Evolutionary conservation across 2,888 invertebrate genomes (phyloP), one percentile per base, ranked within the genome.

Genomic region (Stenodema calcarata): DNA sequence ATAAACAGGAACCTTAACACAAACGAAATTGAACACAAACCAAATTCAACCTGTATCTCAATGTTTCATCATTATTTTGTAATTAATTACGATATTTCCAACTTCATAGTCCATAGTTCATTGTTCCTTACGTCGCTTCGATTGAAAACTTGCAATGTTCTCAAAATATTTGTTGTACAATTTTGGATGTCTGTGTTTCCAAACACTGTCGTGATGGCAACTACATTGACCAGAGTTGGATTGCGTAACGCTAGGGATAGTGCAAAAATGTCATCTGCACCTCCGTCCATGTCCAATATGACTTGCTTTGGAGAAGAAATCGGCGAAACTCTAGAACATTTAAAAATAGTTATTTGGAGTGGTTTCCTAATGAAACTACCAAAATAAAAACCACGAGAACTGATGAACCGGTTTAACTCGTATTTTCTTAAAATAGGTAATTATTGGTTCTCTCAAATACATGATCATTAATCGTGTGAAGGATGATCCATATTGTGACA

Each of bases 261-360:
- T 6, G 18, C 79, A 11, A 79, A 47, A 28, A 79, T 50, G 23
- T 79, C 79, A 23, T 79, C 79, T n/a, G 47, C 79, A 18, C 79
- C 79, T 23, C 79, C 79, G 11, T 79, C 79, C 11, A 50, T 28
- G 42, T 79, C 79, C 3, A 79, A 35, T 16, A 75, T 30, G 18
- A 62, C 18, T 27, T 18, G 62, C 1, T 27, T 62, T 27, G 27
- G 23, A 9, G 62, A 23, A 23, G 62, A 23, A 6, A 23, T 23
- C 23, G 27, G 11, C 62, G 23, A 0, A 23, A n/a, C 18, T 6
- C 62, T 62, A 12, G 62, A 62, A 62, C 47, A 14, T 47, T 47
- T 47, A 42, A 42, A 42, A 11, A 11, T 42, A 42, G 42, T n/a
- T n/a, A n/a, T n/a, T n/a, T n/a, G n/a, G n/a, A n/a, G n/a, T n/a